Conservation (phyloP, 2,888 invertebrate species). For the Drosophila atripex region DNA sequence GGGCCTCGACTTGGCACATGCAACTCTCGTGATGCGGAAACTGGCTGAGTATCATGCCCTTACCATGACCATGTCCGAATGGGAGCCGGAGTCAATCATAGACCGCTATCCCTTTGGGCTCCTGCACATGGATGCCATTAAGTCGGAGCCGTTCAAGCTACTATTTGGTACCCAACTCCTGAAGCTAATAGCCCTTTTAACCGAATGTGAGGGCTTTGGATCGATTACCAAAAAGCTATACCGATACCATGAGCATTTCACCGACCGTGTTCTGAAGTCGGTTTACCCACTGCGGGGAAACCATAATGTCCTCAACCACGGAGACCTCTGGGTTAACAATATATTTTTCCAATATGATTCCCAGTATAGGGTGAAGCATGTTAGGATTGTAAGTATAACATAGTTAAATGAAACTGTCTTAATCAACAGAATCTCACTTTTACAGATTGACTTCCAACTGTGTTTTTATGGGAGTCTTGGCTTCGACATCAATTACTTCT, state of each 20-base stretch:
- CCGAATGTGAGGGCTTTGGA: slow-evolving; percentile 65
- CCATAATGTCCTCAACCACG: slow-evolving; percentile 84
- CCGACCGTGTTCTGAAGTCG: slow-evolving; percentile 71
- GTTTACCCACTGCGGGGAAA: slow-evolving; percentile 76
- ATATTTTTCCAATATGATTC: slow-evolving; percentile 84
- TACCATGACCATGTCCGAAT: slow-evolving; percentile 84
- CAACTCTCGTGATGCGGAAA: slow-evolving; percentile 84
- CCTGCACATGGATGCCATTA: slow-evolving; percentile 78
- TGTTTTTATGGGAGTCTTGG: slow-evolving; percentile 82
- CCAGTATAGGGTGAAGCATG: slow-evolving; percentile 75
- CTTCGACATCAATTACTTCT: slow-evolving; percentile 83
- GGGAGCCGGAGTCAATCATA: slow-evolving; percentile 66
- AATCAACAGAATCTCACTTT: background rate
- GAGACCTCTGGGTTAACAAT: slow-evolving; percentile 85
- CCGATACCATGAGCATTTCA: slow-evolving; percentile 78
- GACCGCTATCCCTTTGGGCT: slow-evolving; percentile 77
- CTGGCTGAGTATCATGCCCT: slow-evolving; percentile 85
- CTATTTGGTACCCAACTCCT: slow-evolving; percentile 81
- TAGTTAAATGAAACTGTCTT: background rate
- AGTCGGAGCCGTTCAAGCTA: slow-evolving; percentile 73
- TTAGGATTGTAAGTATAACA: slow-evolving; percentile 82
- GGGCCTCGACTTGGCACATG: slow-evolving; percentile 85
- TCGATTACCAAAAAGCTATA: slow-evolving; percentile 71
- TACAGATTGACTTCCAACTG: slow-evolving; percentile 83
- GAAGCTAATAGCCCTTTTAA: slow-evolving; percentile 72